Evolutionary conservation across 2,113 vertebrate genomes (phyloP).

Genomic region (Gallinago jamesoni): DNA sequence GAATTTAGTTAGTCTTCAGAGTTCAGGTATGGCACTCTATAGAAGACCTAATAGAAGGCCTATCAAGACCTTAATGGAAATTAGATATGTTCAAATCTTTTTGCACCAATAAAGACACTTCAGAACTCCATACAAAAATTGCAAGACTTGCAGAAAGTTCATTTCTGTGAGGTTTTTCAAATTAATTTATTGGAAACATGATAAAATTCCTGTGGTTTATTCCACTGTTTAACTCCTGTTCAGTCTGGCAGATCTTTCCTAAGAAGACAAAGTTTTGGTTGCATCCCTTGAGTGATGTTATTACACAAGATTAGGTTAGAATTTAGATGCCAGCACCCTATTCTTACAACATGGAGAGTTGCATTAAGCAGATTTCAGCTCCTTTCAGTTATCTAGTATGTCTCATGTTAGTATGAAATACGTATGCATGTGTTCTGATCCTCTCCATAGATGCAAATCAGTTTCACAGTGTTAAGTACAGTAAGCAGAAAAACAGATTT

Average conservation of each 20-base stretch:
- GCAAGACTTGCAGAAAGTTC: background rate
- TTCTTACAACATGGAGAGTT: background rate
- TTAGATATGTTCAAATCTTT: background rate
- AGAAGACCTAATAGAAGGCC: background rate
- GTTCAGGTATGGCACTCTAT: background rate
- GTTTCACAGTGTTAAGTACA: background rate
- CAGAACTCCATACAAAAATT: background rate
- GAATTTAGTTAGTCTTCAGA: background rate
- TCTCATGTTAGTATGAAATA: background rate
- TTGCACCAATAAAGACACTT: background rate
- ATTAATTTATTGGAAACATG: background rate
- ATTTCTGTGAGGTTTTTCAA: background rate
- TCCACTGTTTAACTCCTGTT: background rate
- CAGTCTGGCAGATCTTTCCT: background rate
- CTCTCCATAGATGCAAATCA: background rate
- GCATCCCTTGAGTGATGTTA: background rate
- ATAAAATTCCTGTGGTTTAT: background rate
- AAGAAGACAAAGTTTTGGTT: background rate
- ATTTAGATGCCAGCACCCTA: background rate
- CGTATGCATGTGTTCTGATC: background rate
- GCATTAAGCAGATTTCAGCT: background rate
- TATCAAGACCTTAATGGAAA: background rate
- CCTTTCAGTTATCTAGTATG: background rate
- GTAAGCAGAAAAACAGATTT: background rate
- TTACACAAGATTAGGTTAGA: background rate